Percentiles rank a stretch among this genome's conserved stretches.
phyloP scores from a whole-genome alignment of 2,113 vertebrate species.

The Lagopus muta region DNA sequence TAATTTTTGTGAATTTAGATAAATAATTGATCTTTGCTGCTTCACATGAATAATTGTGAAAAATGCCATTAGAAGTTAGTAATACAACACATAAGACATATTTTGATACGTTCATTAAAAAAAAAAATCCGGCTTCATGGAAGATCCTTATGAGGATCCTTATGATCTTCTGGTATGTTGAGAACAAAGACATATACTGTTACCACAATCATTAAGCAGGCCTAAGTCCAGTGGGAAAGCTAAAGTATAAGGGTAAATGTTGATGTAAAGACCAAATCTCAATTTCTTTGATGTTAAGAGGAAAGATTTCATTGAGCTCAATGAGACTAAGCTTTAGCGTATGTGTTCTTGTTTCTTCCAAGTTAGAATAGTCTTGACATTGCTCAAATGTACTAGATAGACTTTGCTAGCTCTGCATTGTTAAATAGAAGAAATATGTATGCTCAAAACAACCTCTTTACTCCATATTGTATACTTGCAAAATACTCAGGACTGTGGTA shows the following conservation, averaged over 20 bases:
- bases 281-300: conserved; percentile 55
- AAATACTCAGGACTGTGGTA: background rate
- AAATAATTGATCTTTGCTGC: background rate
- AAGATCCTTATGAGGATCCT: background rate
- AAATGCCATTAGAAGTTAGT: background rate
- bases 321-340: conserved; percentile 31
- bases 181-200: background rate
- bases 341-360: conserved; percentile 40
- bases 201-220: background rate
- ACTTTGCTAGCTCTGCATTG: background rate
- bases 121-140: background rate
- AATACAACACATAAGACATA: background rate
- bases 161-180: background rate
- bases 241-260: conserved; percentile 30
- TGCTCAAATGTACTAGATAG: conserved; percentile 2
- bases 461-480: background rate
- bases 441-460: background rate
- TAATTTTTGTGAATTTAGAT: background rate
- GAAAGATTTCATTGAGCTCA: conserved; percentile 24
- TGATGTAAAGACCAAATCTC: conserved; percentile 43
- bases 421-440: background rate
- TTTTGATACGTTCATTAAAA: background rate
- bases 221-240: conserved; percentile 6
- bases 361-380: background rate
- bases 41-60: background rate